Conservation (phyloP, 2,888 invertebrate genomes). For the Chromoteleia sp. region DNA sequence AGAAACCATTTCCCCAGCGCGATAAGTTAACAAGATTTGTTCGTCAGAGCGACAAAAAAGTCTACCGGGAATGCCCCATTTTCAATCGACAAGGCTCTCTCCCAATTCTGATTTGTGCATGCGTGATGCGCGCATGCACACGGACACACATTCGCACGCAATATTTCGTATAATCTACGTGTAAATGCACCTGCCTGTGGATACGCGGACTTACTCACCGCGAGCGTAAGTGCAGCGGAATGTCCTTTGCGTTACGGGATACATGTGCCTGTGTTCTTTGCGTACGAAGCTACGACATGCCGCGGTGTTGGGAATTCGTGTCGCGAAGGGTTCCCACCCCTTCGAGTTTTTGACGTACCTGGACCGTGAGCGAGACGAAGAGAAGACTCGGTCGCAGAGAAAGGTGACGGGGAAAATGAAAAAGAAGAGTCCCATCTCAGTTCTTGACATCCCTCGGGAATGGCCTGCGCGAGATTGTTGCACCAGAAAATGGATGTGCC, state of each 20-base stretch:
- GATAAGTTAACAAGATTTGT: slow-evolving; percentile 29
- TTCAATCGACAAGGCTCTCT: slow-evolving; percentile 48
- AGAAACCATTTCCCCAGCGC: not conserved
- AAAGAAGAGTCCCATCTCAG: slow-evolving; percentile 64
- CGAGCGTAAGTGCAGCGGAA: slow-evolving; percentile 72
- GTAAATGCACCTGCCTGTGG: slow-evolving; percentile 46
- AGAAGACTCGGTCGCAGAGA: slow-evolving; percentile 16
- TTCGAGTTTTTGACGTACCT: slow-evolving; percentile 75
- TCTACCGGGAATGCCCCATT: slow-evolving; percentile 24
- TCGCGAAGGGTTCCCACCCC: slow-evolving; percentile 81
- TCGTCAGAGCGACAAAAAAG: slow-evolving; percentile 19
- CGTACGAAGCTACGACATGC: slow-evolving; percentile 37
- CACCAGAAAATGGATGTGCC: slow-evolving; percentile 27
- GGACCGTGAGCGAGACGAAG: slow-evolving; percentile 63
- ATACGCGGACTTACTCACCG: slow-evolving; percentile 7
- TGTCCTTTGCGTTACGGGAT: slow-evolving; percentile 70
- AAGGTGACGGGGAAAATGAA: slow-evolving; percentile 45
- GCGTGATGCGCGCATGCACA: not conserved
- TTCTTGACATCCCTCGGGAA: slow-evolving; percentile 74
- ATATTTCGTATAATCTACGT: slow-evolving; percentile 52
- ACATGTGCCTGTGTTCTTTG: slow-evolving; percentile 58
- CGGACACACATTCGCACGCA: slow-evolving; percentile 37
- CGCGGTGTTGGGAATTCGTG: slow-evolving; percentile 80
- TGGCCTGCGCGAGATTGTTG: slow-evolving; percentile 47
- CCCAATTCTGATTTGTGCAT: not conserved